Evolutionary conservation across 2,797 vertebrate species (phyloP).

Genomic region (Pogonophryne albipinna): DNA sequence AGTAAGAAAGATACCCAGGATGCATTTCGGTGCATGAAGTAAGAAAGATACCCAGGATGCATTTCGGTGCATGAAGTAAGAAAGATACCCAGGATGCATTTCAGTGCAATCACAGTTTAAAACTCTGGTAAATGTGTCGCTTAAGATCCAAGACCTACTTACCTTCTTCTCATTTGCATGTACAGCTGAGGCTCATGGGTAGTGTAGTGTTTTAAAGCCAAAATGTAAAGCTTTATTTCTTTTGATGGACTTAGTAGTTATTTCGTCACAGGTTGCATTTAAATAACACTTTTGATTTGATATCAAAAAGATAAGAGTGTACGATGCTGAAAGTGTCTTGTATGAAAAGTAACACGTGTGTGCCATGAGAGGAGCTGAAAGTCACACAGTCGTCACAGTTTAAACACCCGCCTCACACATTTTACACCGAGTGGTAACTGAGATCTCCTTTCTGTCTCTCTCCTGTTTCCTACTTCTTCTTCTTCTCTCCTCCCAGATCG

Average conservation of each 20-base stretch:
- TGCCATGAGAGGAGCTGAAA: slow-evolving; percentile 42
- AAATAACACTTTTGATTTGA: too few relatives aligned
- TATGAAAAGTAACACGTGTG: slow-evolving; percentile 31
- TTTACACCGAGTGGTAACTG: slow-evolving; percentile 70
- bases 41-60: too few relatives aligned
- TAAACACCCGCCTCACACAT: slow-evolving; percentile 30
- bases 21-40: too few relatives aligned
- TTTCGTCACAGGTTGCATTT: too few relatives aligned
- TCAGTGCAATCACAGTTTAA: not conserved
- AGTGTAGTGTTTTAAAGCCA: not conserved
- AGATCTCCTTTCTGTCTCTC: slow-evolving; percentile 57
- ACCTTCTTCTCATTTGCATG: not conserved
- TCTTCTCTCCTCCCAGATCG: slow-evolving; percentile 81
- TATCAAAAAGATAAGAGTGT: not conserved
- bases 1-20: too few relatives aligned
- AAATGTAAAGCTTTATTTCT: too few relatives aligned
- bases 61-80: too few relatives aligned
- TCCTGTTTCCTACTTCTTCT: slow-evolving; percentile 44
- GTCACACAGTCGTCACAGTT: slow-evolving; percentile 18
- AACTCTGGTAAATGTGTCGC: not conserved
- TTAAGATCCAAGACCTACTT: not conserved
- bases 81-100: not conserved
- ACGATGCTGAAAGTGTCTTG: not conserved
- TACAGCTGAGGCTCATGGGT: slow-evolving; percentile 22
- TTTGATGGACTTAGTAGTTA: too few relatives aligned